A percentile compares a stretch with the other conserved stretches of the same genome.
Conservation (phyloP, 92 coral and sea anemone genomes). For the Porites divaricata region DNA sequence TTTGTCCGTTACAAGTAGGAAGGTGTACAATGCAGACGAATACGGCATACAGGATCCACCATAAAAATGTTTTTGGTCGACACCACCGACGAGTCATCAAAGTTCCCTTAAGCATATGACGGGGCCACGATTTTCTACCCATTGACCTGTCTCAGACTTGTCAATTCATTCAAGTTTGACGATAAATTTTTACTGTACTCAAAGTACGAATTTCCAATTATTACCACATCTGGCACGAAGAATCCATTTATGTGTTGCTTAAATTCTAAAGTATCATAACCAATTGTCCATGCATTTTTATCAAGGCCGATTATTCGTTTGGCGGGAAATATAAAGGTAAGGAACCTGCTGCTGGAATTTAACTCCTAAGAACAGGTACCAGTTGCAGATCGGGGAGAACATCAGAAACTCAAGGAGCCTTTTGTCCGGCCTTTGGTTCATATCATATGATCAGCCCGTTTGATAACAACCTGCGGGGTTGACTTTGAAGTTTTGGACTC, state of each 20-base stretch:
- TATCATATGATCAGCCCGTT: too few species aligned
- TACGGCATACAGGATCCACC: not conserved
- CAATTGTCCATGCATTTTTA: not conserved
- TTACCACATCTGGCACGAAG: too few species aligned
- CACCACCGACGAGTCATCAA: not conserved
- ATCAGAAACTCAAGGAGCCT: too few species aligned
- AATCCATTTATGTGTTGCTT: not conserved
- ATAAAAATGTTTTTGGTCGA: not conserved
- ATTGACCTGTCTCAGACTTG: not conserved
- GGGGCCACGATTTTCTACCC: not conserved
- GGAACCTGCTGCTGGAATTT: not conserved
- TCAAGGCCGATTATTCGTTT: not conserved
- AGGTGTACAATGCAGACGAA: not conserved
- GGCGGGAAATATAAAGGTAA: not conserved
- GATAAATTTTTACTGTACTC: too few species aligned
- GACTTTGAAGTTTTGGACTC: too few species aligned
- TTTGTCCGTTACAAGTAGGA: slow-evolving; percentile 6
- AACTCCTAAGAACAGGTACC: not conserved
- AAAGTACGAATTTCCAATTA: too few species aligned
- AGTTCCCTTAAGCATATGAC: not conserved
- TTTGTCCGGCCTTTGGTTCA: too few species aligned
- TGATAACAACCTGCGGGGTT: too few species aligned
- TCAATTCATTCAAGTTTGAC: too few species aligned
- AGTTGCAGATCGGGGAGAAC: not conserved
- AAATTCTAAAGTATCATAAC: not conserved